Evolutionary conservation across 2,113 vertebrate genomes (phyloP), one percentile per base, ranked within the genome.

Genomic region (Zosterops hypoxanthus): DNA sequence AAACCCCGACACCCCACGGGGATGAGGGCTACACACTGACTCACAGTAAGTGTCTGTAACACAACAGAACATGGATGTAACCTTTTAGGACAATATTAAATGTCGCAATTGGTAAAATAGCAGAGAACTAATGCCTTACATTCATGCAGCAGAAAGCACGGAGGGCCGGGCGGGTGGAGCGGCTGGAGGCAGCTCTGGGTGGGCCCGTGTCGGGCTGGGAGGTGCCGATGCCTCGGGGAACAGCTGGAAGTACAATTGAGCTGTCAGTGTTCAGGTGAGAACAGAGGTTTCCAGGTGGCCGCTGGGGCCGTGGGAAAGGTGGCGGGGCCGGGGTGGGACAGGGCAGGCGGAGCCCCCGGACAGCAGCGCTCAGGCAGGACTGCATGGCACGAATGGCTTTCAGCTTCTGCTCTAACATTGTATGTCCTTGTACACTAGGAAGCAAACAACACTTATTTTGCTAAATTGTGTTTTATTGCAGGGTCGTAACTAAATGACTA

Each of bases 331-430:
- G 39, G 11, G 82, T 9, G 66, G 78, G 25, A 29, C 11, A 5
- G 76, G 36, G 79, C 73, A 49, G 85, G 3, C 3, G 15, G 24
- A 46, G 36, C 75, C 59, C 82, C 79, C 2, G 12, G 14, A 24
- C 64, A 63, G 90, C 41, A 31, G 42, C 19, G 69, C 76, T 84
- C 36, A 31, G 84, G 53, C 97, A 96, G 92, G 97, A 97, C 97
- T 98, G 98, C 97, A 98, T 98, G 98, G 96, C 97, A 85, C 94
- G 55, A 94, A 86, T 60, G 82, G 94, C 98, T 97, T 97, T 82
- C 68, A 86, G 97, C 96, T 98, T 97, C 82, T 97, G 72, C 95
- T 83, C 73, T 97, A 91, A 94, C 95, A 91, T 88, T 96, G 82
- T 96, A 78, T 92, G 94, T 94, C 94, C 90, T 97, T 96, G 95